Percentiles rank a stretch among this genome's conserved stretches.
Evolutionary conservation across 35 echinoderm and acorn worm species (phyloP).

Genomic region (Ptychodera flava): DNA sequence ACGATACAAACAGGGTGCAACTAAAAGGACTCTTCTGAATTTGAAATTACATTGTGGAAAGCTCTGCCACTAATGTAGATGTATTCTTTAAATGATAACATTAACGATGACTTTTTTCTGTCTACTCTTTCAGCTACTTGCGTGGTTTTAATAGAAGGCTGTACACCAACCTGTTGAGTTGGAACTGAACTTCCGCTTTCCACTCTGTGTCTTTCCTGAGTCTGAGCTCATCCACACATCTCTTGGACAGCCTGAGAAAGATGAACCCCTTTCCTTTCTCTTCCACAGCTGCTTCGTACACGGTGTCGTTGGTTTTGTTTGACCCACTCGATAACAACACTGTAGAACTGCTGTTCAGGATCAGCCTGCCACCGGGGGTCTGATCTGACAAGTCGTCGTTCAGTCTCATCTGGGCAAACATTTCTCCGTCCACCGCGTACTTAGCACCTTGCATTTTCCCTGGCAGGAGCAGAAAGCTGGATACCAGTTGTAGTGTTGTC

Average conservation of each 20-base stretch:
- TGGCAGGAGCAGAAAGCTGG: conserved; percentile 88
- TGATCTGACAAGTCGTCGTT: conserved; percentile 83
- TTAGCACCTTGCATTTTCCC: conserved; percentile 67
- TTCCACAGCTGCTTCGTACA: conserved; percentile 56
- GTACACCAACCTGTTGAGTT: conserved; percentile 84
- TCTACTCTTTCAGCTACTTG: too few species aligned
- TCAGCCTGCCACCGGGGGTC: conserved; percentile 68
- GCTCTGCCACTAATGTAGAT: too few species aligned
- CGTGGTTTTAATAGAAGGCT: too few species aligned
- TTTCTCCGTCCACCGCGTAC: conserved; percentile 82
- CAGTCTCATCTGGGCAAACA: conserved; percentile 81
- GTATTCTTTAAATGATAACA: too few species aligned
- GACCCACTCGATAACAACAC: conserved; percentile 50
- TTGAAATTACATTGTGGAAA: too few species aligned
- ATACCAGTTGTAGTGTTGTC: conserved; percentile 73
- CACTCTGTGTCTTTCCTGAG: conserved; percentile 62
- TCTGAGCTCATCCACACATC: conserved; percentile 69
- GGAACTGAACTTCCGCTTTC: conserved; percentile 83
- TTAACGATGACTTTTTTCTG: too few species aligned
- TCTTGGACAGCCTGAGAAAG: conserved; percentile 71
- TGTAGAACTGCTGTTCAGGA: conserved; percentile 81
- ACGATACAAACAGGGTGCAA: too few species aligned
- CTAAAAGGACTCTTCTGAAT: too few species aligned
- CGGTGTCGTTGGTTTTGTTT: conserved; percentile 9
- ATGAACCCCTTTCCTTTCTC: conserved; percentile 90